Evolutionary conservation across 2,113 vertebrate genomes (phyloP), one percentile per base, ranked within the genome.

Genomic region (Pangasianodon gigas): DNA sequence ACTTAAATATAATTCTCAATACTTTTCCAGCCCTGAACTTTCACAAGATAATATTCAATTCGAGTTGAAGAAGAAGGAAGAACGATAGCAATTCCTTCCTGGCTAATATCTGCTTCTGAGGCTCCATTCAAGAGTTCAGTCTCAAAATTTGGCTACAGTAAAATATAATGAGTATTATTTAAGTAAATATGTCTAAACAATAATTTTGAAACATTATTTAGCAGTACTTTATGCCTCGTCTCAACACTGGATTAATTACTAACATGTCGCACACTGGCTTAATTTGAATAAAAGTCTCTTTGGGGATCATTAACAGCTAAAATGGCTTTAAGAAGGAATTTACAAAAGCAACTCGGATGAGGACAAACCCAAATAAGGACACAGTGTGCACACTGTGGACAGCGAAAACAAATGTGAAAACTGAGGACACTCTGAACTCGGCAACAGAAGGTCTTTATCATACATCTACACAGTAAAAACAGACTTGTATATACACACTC

Each of bases 401-500:
- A 81, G 29, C 60, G 9, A 88, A 82, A 88, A 88, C 60, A 41
- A 88, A 82, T 44, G 32, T 51, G n/a, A 88, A 88, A 88, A 88
- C 44, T 54, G 29, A 41, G 62, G 41, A 71, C 67, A 56, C 60
- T 52, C 58, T 14, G 60, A 48, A 80, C 58, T 65, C 29, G 21
- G 41, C 1, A 46, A n/a, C 52, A 60, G 85, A 56, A 79, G 32
- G 37, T 80, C 37, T 62, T 19, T 79, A 85, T 85, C 71, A 87
- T 32, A 41, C 85, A 77, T 75, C 85, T 48, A 26, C 93, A 91
- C 93, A 94, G 92, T 89, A 90, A 87, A 92, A 93, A 92, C 84
- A 91, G 85, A 86, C 80, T 41, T 24, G 44, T 32, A 71, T 41
- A 85, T 60, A 79, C 71, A 32, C 69, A 79, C 69, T 84, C 51